Conservation (phyloP, 2,797 vertebrate species). For the Anas georgica region DNA sequence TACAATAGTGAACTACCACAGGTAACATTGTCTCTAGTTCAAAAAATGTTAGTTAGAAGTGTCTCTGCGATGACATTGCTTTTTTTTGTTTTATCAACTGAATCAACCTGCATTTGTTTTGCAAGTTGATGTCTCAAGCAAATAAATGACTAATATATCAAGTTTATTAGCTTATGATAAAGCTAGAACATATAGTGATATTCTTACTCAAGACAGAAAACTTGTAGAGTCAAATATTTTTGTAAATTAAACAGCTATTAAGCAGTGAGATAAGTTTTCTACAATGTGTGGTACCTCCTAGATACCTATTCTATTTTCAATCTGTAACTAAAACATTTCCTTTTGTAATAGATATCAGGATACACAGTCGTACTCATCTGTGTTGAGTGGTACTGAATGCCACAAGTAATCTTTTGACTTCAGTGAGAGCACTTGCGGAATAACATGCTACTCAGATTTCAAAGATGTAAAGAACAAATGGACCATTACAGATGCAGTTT, state of each 20-base stretch:
- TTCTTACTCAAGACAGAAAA: background rate
- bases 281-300: background rate
- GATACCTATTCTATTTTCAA: background rate
- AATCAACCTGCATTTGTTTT: slow-evolving; percentile 41
- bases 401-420: background rate
- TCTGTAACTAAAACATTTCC: background rate
- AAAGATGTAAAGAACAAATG: background rate
- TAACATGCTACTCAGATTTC: background rate
- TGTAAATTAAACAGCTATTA: background rate
- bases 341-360: background rate
- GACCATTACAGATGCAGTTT: background rate
- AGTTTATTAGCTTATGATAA: background rate
- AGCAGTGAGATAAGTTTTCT: background rate
- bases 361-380: background rate
- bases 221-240: background rate
- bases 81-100: slow-evolving; percentile 11
- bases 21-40: background rate
- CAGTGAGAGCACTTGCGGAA: background rate
- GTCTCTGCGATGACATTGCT: background rate
- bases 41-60: slow-evolving; percentile 36
- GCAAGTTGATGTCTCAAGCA: background rate
- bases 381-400: background rate
- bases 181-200: background rate
- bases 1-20: background rate
- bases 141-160: slow-evolving; percentile 8